Evolutionary conservation across 1,140 invertebrate genomes (phyloP), one percentile per base, ranked within the genome.

Genomic region (Eupeodes corollae): DNA sequence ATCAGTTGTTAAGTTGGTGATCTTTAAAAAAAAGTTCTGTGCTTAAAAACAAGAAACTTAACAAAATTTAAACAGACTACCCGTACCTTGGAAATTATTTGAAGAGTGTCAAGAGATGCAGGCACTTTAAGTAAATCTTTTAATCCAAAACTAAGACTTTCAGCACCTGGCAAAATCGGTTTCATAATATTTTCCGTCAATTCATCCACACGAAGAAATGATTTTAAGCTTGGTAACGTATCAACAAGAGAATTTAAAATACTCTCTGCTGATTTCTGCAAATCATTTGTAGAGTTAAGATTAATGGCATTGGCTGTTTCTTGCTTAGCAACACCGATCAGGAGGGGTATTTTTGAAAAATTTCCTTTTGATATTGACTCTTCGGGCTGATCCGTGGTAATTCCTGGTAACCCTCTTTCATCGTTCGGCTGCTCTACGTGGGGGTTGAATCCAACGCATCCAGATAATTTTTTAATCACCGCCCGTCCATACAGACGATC

Each of bases 301-400:
- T 52, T 48, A 34, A 68, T 53, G 0, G 58, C 53, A 40, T 68
- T 67, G 15, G 78, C 76, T 0, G 82, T 84, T 66, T 86, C 83
- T 35, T 83, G 77, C 21, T 78, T 80, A 2, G 78, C 77, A 3
- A 84, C 79, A 3, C 83, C 84, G 0, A 77, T 84, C 1, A 87
- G 68, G 45, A 87, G 55, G 1, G 83, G 83, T 16, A 82, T 74
- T 0, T 72, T 67, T 12, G 76, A 75, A 49, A 74, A 70, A 13
- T 73, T 59, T 13, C 68, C 69, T 6, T 69, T 62, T 31, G 72
- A 70, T n/a, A 86, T 53, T 12, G 78, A 70, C 14, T 77, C 59
- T 18, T 78, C 69, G 2, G 81, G 79, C 35, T 75, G 68, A 1
- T 73, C 64, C 19, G 72, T 63, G 2, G 82, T 68, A 3, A 82